Conservation (phyloP, 1,140 invertebrate genomes). For the Polypedilum pembai region DNA sequence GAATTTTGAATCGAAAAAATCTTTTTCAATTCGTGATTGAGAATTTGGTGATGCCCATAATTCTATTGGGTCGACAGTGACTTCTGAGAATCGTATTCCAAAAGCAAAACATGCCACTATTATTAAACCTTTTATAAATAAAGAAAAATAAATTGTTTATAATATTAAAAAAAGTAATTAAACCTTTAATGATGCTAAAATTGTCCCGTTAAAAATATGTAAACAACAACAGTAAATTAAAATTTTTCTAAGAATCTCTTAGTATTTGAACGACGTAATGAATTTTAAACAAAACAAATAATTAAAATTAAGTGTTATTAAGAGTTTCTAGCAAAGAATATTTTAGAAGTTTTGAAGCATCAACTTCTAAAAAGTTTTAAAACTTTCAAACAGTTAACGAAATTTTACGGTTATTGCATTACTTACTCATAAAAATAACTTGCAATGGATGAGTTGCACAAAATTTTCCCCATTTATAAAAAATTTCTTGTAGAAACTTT, state of each 20-base stretch:
- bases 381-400: neutral
- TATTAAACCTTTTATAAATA: conserved; percentile 46
- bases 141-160: no score
- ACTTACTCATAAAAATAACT: conserved; percentile 63
- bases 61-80: conserved; percentile 92
- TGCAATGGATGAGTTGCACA: conserved; percentile 74
- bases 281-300: no score
- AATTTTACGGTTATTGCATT: neutral
- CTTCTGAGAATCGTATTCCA: conserved; percentile 55
- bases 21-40: conserved; percentile 72
- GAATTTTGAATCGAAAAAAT: conserved; percentile 89
- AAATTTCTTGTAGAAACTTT: conserved; percentile 63
- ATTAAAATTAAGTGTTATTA: no score
- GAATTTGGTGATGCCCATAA: conserved; percentile 90
- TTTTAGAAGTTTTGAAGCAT: no score
- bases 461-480: conserved; percentile 69
- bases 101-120: conserved; percentile 55
- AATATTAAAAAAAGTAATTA: no score
- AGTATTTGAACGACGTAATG: no score
- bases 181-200: no score
- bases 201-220: no score
- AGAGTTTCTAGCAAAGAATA: no score
- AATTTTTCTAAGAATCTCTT: no score
- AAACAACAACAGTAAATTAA: no score
- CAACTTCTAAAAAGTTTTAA: conserved; percentile 21